These are phyloP conservation scores for Melanaphis sacchari DNA, from an alignment of 1,140 invertebrate species.

Conservation along the genomic window DNA sequence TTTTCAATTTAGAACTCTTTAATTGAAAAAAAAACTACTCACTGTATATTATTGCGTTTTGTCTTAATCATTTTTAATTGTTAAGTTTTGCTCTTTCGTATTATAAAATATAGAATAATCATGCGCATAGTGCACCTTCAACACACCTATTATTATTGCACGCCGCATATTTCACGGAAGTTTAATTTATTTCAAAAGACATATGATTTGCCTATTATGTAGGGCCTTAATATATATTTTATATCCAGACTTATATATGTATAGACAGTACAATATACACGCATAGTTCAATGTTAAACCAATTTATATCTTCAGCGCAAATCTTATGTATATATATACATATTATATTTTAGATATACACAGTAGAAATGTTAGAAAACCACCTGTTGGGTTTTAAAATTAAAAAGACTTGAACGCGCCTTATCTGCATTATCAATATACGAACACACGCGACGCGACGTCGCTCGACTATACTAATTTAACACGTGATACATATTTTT, in stretches of 20 bases:
- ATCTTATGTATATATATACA: background rate
- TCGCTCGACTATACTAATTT: background rate
- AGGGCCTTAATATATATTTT: background rate
- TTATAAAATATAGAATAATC: conserved; percentile 1
- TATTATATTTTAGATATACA: background rate
- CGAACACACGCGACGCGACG: background rate
- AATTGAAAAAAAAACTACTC: background rate
- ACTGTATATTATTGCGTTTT: background rate
- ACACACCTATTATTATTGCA: background rate
- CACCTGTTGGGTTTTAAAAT: conserved; percentile 1
- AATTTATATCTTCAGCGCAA: background rate
- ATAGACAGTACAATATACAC: background rate
- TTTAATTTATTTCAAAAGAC: background rate
- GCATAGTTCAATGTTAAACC: background rate
- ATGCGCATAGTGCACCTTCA: background rate
- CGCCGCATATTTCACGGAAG: background rate
- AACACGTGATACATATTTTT: background rate
- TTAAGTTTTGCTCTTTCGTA: background rate
- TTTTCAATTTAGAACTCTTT: background rate
- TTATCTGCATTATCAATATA: background rate
- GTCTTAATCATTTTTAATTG: background rate
- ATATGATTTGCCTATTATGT: background rate
- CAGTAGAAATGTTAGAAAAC: background rate
- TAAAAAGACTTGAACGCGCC: background rate
- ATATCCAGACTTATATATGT: no score